Evolutionary conservation across 2,888 invertebrate species (phyloP), one percentile per base, ranked within the genome.

Genomic region (Endotricha flammealis): DNA sequence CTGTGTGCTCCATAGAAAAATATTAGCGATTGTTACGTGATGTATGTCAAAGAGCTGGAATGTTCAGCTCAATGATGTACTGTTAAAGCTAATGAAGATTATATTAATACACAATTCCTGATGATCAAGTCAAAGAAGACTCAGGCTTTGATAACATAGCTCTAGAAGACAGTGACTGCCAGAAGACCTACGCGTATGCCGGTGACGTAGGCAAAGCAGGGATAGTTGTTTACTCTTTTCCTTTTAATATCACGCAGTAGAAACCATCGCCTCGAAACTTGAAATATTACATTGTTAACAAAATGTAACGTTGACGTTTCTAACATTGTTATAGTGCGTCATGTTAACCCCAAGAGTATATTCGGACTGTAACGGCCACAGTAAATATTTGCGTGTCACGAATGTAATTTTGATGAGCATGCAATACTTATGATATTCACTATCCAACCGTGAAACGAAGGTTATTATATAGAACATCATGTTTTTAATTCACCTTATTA

Each of bases 61-160:
- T n/a, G n/a, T n/a, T n/a, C n/a, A n/a, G n/a, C n/a, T n/a, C n/a
- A n/a, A n/a, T n/a, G n/a, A n/a, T n/a, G n/a, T n/a, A n/a, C n/a
- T n/a, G n/a, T n/a, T n/a, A n/a, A n/a, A n/a, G n/a, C n/a, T n/a
- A n/a, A n/a, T n/a, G n/a, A n/a, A n/a, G n/a, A n/a, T n/a, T n/a
- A n/a, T n/a, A n/a, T n/a, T n/a, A 90, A 24, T 92, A 90, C 57
- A 65, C 76, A 3, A 87, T 94, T 24, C 93, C 94, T 0, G 72
- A 66, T 1, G 87, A 87, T 1, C 92, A 93, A 58, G 81, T 88
- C 3, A 92, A 91, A 48, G 71, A 90, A 40, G 90, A 91, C 5
- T 93, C 93, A 0, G 81, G 82, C 14, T 92, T 94, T 52, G 93
- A 92, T 0, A 94, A 93, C 57, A 90, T 95, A 29, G 93, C 91